Conservation (phyloP, 2,113 vertebrate genomes). For the Motacilla alba region DNA sequence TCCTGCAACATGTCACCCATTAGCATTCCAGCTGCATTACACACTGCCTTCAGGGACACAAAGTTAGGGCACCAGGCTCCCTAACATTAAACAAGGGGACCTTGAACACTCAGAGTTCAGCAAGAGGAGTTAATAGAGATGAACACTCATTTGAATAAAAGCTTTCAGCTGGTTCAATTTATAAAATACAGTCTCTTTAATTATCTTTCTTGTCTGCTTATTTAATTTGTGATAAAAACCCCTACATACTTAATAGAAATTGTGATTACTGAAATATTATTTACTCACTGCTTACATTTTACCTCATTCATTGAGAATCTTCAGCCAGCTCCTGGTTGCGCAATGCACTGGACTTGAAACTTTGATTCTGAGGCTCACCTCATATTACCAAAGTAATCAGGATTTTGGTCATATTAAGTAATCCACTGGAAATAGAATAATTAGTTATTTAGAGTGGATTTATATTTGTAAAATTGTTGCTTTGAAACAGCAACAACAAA, state of each 20-base stretch:
- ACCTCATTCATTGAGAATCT: not conserved
- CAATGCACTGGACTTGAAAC: not conserved
- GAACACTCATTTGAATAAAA: not conserved
- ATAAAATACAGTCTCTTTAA: not conserved
- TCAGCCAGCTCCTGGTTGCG: not conserved
- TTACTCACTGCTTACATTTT: not conserved
- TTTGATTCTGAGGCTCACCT: not conserved
- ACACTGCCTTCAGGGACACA: not conserved
- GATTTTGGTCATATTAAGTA: not conserved
- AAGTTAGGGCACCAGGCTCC: constrained; percentile 1
- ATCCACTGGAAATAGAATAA: not conserved
- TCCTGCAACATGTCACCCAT: constrained; percentile 40
- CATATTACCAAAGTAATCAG: not conserved
- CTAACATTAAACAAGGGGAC: not conserved
- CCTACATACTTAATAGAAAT: not conserved
- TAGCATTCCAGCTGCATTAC: constrained; percentile 60
- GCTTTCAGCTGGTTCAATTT: not conserved
- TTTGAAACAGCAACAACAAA: not conserved
- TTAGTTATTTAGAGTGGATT: not conserved
- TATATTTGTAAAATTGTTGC: not conserved
- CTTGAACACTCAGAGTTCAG: not conserved
- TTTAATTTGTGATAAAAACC: not conserved
- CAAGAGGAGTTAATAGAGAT: not conserved
- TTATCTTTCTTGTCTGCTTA: not conserved
- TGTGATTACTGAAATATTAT: not conserved